Percentiles rank a stretch among this genome's conserved stretches.
These are phyloP conservation scores for Mesodorylaimus sp. DNA, from an alignment of 2,888 invertebrate genomes.

Conservation along the genomic window DNA sequence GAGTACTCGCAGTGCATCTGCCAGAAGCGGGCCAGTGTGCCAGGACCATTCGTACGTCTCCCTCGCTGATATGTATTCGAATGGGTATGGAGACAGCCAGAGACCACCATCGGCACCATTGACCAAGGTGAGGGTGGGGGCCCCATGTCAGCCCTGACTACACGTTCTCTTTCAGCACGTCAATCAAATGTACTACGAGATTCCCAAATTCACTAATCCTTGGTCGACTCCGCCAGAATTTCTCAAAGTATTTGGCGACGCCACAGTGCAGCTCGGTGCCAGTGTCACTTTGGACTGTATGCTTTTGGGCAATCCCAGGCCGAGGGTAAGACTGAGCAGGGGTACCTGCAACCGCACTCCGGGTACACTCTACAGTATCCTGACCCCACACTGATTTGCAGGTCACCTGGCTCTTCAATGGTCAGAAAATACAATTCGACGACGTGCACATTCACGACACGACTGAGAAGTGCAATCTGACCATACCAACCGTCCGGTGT, in stretches of 20 bases:
- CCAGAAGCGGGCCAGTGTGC: too few species aligned
- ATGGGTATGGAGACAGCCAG: too few species aligned
- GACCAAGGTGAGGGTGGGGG: too few species aligned
- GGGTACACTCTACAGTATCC: too few species aligned
- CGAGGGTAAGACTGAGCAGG: background rate
- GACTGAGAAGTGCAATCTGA: background rate
- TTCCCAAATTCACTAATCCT: background rate
- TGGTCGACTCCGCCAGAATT: slow-evolving; percentile 1
- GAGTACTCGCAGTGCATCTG: too few species aligned
- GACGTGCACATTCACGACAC: background rate
- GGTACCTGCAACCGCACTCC: too few species aligned
- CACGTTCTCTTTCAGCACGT: background rate
- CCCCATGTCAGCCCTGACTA: too few species aligned
- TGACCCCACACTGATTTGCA: too few species aligned
- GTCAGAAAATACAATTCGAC: background rate
- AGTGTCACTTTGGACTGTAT: background rate
- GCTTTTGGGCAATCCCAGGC: background rate
- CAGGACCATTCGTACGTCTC: too few species aligned
- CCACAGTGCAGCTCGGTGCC: background rate
- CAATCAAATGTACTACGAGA: slow-evolving; percentile 3
- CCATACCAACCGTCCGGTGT: background rate
- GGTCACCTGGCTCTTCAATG: slow-evolving; percentile 4
- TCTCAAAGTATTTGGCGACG: slow-evolving; percentile 1
- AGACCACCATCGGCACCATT: too few species aligned
- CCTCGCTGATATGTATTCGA: too few species aligned